A percentile compares a stretch with the other conserved stretches of the same genome.
These are phyloP conservation scores for Altica lythri DNA, from an alignment of 2,888 invertebrate genomes.

Conservation along the genomic window DNA sequence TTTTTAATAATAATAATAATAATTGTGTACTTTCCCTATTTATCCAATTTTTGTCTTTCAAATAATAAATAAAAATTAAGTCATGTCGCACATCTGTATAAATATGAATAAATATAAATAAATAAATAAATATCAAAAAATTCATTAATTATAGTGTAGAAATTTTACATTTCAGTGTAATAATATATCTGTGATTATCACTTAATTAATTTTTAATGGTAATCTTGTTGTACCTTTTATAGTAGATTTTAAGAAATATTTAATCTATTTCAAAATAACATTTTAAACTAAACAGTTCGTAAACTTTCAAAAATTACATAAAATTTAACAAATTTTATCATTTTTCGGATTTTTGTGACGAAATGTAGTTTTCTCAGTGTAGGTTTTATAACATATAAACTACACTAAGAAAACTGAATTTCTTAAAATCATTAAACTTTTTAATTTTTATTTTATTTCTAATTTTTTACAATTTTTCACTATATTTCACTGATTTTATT, in stretches of 20 bases:
- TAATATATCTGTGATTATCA: conserved; percentile 36
- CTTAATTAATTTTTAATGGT: conserved; percentile 42
- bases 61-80: conserved; percentile 24
- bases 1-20: no score
- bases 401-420: no score
- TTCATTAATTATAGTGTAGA: conserved; percentile 17
- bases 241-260: conserved; percentile 35
- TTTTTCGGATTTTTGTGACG: no score
- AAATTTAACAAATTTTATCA: conserved; percentile 26
- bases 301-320: conserved; percentile 11
- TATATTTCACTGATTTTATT: no score
- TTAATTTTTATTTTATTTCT: no score
- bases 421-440: no score
- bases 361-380: no score
- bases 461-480: no score
- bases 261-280: conserved; percentile 32
- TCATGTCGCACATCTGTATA: conserved; percentile 32
- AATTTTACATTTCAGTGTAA: conserved; percentile 25
- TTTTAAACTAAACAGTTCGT: conserved; percentile 21
- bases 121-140: conserved; percentile 39
- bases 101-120: no score
- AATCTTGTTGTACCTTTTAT: conserved; percentile 43
- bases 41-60: conserved; percentile 20
- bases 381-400: no score
- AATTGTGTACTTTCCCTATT: conserved; percentile 4